A percentile compares a stretch with the other conserved stretches of the same genome.
phyloP scores from a whole-genome alignment of 2,888 invertebrate genomes.

The Cephus nigrinus region DNA sequence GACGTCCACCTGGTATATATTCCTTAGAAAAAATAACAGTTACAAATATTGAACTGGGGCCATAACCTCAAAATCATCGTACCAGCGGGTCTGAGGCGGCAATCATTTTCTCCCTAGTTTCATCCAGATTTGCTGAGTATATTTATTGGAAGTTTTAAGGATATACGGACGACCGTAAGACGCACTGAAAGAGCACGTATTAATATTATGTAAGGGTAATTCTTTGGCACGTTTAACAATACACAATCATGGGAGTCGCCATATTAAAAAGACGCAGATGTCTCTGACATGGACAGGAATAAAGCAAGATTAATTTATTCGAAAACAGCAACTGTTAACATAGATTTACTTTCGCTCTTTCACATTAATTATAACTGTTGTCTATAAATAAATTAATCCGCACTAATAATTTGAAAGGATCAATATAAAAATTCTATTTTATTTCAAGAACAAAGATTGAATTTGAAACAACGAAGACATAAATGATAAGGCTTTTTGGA shows the following conservation, averaged over 20 bases:
- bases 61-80: slow-evolving; percentile 36
- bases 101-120: slow-evolving; percentile 84
- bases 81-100: slow-evolving; percentile 92
- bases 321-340: not conserved
- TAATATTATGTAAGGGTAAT: not conserved
- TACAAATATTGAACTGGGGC: not conserved
- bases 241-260: slow-evolving; percentile 23
- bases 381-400: not conserved
- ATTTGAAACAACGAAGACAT: not conserved
- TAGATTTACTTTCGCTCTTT: not conserved
- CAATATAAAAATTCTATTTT: not conserved
- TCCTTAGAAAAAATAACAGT: slow-evolving; percentile 70
- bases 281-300: not conserved
- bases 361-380: not conserved
- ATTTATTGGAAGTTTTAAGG: slow-evolving; percentile 16
- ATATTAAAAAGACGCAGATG: slow-evolving; percentile 29
- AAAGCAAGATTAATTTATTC: not conserved
- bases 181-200: not conserved
- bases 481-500: not conserved
- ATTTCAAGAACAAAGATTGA: not conserved
- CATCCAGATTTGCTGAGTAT: slow-evolving; percentile 86
- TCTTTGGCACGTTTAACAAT: slow-evolving; percentile 5
- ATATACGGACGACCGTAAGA: not conserved
- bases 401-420: not conserved
- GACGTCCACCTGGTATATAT: slow-evolving; percentile 89